Evolutionary conservation across 2,113 vertebrate genomes (phyloP), one percentile per base, ranked within the genome.

Genomic region (Barbus barbus): DNA sequence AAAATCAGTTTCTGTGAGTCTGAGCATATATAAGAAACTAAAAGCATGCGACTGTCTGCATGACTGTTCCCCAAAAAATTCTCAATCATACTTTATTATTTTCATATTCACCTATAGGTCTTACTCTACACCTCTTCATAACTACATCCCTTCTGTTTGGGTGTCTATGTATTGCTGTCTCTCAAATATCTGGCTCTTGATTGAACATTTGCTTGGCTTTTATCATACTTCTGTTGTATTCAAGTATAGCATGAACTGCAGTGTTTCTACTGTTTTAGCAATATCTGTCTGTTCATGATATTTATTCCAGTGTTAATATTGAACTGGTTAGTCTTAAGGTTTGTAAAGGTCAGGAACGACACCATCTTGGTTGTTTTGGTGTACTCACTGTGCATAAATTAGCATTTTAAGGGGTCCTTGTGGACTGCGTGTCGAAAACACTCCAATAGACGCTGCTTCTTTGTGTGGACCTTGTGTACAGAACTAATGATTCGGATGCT

Each of bases 381-480:
- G 38, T 46, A 5, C 36, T 46, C 38, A 44, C n/a, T 73, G 38
- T 72, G 71, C 71, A 73, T 73, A 73, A 4, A 73, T 73, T 73
- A 73, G 71, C 71, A 73, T 73, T 46, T 73, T 73, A 46, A 73
- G 38, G 69, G 38, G 13, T 73, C 38, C 36, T 73, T 26, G 12
- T 11, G n/a, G 38, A 73, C n/a, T 13, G n/a, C 3, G 11, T 73
- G 71, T 26, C 22, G 71, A 44, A n/a, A 46, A 73, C 71, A 73
- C n/a, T 46, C 38, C 71, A 73, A n/a, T 73, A 38, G 71, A 73
- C 46, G 38, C 41, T 24, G 41, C 22, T 26, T 7, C 71, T 73
- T 73, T 73, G 71, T 44, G 71, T 44, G 71, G 38, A 38, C 71
- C 38, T 73, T 46, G 71, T 73, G n/a, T 73, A 73, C n/a, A n/a